Conservation (phyloP, 2,113 vertebrate genomes). For the Eulemur macaco region DNA sequence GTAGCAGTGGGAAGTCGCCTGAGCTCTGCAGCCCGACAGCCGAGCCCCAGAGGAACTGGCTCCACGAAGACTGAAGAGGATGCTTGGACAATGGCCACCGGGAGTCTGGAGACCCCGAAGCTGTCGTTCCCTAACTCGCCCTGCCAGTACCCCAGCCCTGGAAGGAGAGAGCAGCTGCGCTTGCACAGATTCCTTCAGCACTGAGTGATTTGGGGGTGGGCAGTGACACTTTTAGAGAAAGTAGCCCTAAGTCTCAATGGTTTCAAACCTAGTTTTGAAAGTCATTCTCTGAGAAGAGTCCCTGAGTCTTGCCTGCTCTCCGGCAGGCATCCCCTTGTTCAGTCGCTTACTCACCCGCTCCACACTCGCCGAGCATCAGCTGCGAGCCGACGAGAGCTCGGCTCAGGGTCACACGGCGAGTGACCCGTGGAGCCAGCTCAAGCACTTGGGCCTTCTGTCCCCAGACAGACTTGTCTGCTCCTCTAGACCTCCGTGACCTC, state of each 20-base stretch:
- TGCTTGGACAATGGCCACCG: neutral
- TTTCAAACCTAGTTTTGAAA: neutral
- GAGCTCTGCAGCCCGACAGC: neutral
- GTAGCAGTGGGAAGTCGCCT: neutral
- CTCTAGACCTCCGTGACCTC: accelerated
- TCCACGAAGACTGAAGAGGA: too few relatives aligned
- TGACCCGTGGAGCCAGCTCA: too few relatives aligned
- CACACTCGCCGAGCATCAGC: accelerated
- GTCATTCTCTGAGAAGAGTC: neutral
- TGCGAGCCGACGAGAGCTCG: neutral
- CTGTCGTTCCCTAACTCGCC: neutral
- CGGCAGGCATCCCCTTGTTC: neutral
- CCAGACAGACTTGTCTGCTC: too few relatives aligned
- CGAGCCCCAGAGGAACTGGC: neutral
- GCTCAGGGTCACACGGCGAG: neutral
- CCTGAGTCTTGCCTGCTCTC: neutral
- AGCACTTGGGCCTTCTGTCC: neutral
- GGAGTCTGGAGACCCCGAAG: neutral
- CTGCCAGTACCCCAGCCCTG: accelerated
- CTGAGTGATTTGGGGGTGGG: neutral
- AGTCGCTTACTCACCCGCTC: neutral
- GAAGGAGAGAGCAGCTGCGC: neutral
- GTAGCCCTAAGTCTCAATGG: neutral
- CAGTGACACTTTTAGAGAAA: neutral
- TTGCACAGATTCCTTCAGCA: neutral